phyloP scores from a whole-genome alignment of 2,113 vertebrate genomes.

The Aegithalos caudatus region DNA sequence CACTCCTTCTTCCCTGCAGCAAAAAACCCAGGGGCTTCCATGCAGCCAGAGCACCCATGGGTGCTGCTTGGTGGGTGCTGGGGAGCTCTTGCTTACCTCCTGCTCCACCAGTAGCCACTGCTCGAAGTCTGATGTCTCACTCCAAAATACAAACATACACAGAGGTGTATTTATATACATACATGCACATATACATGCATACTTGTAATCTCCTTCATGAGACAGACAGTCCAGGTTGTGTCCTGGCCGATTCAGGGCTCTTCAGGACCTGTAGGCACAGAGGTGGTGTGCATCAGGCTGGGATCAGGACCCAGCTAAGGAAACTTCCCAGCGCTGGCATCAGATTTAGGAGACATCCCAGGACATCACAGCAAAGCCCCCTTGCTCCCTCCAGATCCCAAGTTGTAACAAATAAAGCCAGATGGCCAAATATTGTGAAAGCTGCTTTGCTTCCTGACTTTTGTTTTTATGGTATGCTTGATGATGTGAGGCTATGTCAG shows the following conservation, averaged over 20 bases:
- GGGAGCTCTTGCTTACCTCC: background rate
- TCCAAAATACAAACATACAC: background rate
- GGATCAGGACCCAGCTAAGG: background rate
- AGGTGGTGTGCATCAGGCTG: accelerated
- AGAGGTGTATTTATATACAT: too few species aligned
- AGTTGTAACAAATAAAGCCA: background rate
- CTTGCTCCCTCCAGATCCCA: background rate
- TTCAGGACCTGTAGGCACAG: background rate
- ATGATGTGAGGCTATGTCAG: background rate
- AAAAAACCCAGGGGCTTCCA: accelerated
- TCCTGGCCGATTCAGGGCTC: background rate
- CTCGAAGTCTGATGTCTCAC: background rate
- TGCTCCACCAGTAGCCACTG: background rate
- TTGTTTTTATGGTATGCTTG: background rate
- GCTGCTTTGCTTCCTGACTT: background rate
- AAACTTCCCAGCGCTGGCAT: background rate
- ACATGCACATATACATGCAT: accelerated
- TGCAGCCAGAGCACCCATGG: accelerated
- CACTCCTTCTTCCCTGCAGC: accelerated
- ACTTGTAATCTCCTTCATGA: background rate
- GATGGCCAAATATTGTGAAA: background rate
- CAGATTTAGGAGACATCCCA: background rate
- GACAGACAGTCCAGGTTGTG: background rate
- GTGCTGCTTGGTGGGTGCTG: background rate
- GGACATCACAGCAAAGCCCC: background rate